Base-by-base conservation (phyloP, 2,797 vertebrate genomes). In the Gorsachius magnificus region DNA sequence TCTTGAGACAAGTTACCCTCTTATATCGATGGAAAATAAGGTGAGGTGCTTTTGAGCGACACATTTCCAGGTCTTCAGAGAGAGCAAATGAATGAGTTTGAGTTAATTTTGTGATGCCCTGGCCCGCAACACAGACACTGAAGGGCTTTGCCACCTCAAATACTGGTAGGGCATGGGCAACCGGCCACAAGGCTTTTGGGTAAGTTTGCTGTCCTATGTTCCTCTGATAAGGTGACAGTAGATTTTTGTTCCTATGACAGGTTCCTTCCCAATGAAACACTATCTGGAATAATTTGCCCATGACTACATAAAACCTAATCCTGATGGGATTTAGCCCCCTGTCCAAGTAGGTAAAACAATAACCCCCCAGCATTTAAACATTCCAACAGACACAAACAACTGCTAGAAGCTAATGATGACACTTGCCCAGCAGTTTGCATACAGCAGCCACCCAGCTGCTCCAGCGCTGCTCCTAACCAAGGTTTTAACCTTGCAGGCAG, bases 131-230 rank as follows among this genome's bases (percentile, higher is more conserved):
- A 5, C 61, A 60, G 69, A 9, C 19, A 33, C 72, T 60, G 38
- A 53, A 65, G 35, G 58, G 11, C 35, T 56, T 57, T 38, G 66
- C 38, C 84, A 36, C 63, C 82, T 45, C 68, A 38, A n/a, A 21
- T 0, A 12, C 29, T 24, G n/a, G n/a, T 2, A 35, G 3, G 25
- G 21, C 66, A 24, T 0, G 1, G 29, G n/a, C 41, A 68, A 2
- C 9, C 12, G 3, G 28, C 4, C 53, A 22, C 2, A 1, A 1
- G 1, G 9, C n/a, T 31, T 19, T 21, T 10, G 14, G 9, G 45
- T 16, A 53, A 21, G 15, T 41, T 53, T 51, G 16, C 50, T 51
- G 3, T 33, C 53, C 53, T 5, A 0, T 4, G 24, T 9, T 54
- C 41, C 26, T 16, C 45, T 41, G 56, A 11, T 9, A 56, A 74